phyloP scores from a whole-genome alignment of 2,797 vertebrate species.

The Phrynocephalus vlangalii region DNA sequence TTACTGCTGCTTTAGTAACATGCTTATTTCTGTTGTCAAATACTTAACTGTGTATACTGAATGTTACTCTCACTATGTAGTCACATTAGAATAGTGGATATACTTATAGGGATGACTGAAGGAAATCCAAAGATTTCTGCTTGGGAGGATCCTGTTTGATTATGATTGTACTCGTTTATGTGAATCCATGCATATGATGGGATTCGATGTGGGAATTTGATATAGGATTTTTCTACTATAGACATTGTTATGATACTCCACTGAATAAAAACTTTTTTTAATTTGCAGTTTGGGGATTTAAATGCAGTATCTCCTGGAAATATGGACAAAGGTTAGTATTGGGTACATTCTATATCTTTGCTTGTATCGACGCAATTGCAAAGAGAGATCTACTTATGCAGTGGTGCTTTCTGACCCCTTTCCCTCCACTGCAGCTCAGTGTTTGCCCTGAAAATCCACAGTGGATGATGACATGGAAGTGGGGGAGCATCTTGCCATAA shows the following conservation, averaged over 20 bases:
- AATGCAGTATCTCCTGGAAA: constrained; percentile 84
- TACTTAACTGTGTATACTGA: neutral
- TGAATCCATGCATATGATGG: neutral
- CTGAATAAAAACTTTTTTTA: constrained; percentile 53
- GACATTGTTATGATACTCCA: neutral
- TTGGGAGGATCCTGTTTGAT: neutral
- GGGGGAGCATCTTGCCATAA: neutral
- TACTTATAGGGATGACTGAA: neutral
- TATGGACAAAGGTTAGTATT: constrained; percentile 84
- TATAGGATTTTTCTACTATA: constrained; percentile 36
- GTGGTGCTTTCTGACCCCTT: neutral
- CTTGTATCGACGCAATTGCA: neutral
- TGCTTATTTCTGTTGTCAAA: neutral
- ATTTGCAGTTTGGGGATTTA: constrained; percentile 84
- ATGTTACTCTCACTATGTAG: neutral
- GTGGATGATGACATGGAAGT: neutral
- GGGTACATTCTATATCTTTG: neutral
- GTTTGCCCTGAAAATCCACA: neutral
- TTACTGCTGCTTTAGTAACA: neutral
- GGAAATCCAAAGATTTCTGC: neutral
- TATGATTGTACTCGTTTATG: neutral
- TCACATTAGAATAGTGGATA: neutral
- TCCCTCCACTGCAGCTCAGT: neutral
- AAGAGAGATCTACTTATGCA: neutral
- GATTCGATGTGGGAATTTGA: neutral